A percentile compares a stretch with the other conserved stretches of the same genome.
Evolutionary conservation across 2,888 invertebrate genomes (phyloP).

Genomic region (Disparrhopalites patrizii): DNA sequence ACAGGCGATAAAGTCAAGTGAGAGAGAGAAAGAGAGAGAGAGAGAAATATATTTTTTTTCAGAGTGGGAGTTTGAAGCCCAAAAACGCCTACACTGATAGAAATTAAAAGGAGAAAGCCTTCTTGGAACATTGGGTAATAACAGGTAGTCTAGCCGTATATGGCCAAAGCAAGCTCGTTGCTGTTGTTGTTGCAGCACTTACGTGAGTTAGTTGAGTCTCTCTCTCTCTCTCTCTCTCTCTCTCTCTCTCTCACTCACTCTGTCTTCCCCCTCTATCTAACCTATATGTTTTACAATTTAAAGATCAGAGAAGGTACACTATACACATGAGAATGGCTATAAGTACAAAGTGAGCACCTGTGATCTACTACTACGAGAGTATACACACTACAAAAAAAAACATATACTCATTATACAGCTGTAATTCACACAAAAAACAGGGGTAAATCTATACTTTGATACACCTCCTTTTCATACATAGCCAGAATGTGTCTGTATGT

Average conservation of each 20-base stretch:
- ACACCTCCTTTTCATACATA: no score
- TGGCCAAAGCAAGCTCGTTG: constrained; percentile 34
- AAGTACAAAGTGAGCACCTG: no score
- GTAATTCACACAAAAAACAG: neutral
- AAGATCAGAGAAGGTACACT: no score
- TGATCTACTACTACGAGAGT: constrained; percentile 1
- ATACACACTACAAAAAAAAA: neutral
- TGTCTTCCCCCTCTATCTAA: neutral
- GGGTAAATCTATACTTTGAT: neutral
- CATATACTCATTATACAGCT: no score
- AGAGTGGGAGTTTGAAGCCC: constrained; percentile 32
- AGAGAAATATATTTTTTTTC: constrained; percentile 19
- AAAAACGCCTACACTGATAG: constrained; percentile 45
- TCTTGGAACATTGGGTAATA: constrained; percentile 43
- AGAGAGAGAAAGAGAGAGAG: constrained; percentile 15
- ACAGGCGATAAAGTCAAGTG: neutral
- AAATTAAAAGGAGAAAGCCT: constrained; percentile 48
- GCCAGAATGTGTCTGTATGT: no score
- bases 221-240: neutral
- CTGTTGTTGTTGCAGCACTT: constrained; percentile 17
- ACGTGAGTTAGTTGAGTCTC: neutral
- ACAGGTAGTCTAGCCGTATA: constrained; percentile 46
- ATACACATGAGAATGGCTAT: no score
- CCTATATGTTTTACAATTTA: no score
- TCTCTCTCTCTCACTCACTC: neutral